A percentile compares a stretch with the other conserved stretches of the same genome.
These are phyloP conservation scores for Eidolon helvum DNA, from an alignment of 2,113 vertebrate genomes.

Conservation along the genomic window DNA sequence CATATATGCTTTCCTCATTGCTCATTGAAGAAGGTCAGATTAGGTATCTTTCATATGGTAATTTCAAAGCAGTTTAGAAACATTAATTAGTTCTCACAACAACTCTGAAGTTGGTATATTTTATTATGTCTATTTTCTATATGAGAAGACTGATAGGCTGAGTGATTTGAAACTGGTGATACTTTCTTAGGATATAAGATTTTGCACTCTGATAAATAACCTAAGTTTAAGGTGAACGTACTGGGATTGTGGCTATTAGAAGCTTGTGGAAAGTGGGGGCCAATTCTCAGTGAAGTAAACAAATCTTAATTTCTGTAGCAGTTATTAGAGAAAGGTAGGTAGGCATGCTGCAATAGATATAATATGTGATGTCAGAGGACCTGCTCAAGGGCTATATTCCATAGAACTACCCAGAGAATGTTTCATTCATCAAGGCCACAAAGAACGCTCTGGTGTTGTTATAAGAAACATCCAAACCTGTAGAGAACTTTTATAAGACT, in stretches of 20 bases:
- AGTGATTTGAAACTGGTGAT: background rate
- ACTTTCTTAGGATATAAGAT: background rate
- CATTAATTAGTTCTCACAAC: constrained; percentile 34
- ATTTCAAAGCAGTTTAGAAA: constrained; percentile 43
- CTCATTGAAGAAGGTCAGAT: constrained; percentile 31
- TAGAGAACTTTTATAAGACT: too few species aligned
- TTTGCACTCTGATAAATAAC: background rate
- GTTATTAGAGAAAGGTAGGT: background rate
- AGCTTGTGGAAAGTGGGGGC: background rate
- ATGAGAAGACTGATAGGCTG: background rate
- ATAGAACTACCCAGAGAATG: background rate
- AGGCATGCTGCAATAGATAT: background rate
- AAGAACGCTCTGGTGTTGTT: too few species aligned
- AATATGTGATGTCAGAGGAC: background rate
- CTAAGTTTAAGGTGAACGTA: background rate
- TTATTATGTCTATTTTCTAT: background rate
- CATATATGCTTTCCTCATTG: background rate
- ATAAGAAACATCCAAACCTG: too few species aligned
- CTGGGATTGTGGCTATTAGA: background rate
- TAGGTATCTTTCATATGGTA: constrained; percentile 12
- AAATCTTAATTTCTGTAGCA: background rate
- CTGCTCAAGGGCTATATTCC: background rate
- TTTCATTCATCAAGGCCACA: background rate
- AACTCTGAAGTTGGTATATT: background rate
- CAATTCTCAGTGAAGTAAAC: background rate